Base-by-base conservation (phyloP, 2,797 vertebrate genomes). In the Macropus fuliginosus region DNA sequence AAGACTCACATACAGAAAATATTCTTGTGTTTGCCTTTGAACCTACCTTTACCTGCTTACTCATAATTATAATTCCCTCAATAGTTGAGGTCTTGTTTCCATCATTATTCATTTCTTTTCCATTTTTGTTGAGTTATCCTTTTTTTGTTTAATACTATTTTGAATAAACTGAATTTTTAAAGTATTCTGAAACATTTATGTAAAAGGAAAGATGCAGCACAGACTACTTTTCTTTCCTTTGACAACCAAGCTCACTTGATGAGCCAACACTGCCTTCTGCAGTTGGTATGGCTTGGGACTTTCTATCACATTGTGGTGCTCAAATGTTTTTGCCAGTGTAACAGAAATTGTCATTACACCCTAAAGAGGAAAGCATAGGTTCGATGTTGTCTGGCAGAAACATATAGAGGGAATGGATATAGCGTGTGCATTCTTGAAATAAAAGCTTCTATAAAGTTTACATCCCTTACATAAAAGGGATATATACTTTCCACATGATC, bases 181-280 rank as follows among this genome's bases (percentile, higher is more conserved):
- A 56, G 13, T 93, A 10, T 92, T 94, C 50, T 56, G 94, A 97
- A 57, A 54, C 94, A 57, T 59, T 90, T 94, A 57, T 91, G n/a
- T 93, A 52, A 81, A 94, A 97, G 91, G 52, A 95, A 97, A 87
- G 55, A 92, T 97, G 92, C 27, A 50, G 11, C 54, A 93, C 46
- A 29, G 94, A 66, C 90, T 89, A 8, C 91, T 91, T 95, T 89
- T 95, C 3, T 56, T 56, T 50, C 27, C 0, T 13, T 95, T 74
- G 91, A 18, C 91, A 92, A 92, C 94, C 95, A 55, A 92, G 91
- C 11, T 94, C 57, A 54, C 87, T 1, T 16, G 59, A 29, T 34
- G 92, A 81, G n/a, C 90, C 93, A 55, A 57, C 91, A 0, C 90
- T 96, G 91, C 91, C 93, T 92, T 93, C 40, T 0, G 40, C 93